Evolutionary conservation across 2,797 vertebrate species (phyloP).

Genomic region (Spinibarbus caldwelli): DNA sequence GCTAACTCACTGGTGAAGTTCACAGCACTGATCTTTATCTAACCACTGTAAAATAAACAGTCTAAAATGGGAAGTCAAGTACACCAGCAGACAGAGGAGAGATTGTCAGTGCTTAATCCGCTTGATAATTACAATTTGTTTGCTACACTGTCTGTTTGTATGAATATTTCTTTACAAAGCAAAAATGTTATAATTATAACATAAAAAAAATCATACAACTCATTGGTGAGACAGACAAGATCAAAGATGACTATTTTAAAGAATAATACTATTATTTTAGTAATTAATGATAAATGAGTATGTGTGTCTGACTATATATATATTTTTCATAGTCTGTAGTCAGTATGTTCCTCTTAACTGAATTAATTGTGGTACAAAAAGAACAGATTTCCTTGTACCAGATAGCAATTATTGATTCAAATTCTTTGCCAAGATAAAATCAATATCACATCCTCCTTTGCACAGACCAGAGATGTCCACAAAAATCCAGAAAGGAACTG

Average conservation of each 20-base stretch:
- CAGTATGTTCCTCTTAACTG: not conserved
- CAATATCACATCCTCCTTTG: not conserved
- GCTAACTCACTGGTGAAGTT: slow-evolving; percentile 11
- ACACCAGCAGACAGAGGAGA: not conserved
- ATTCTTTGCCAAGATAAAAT: slow-evolving; percentile 27
- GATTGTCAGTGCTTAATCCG: not conserved
- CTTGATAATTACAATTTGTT: not conserved
- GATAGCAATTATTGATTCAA: not conserved
- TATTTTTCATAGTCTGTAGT: too few species aligned
- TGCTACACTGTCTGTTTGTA: not conserved
- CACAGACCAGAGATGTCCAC: not conserved
- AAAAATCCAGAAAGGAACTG: not conserved
- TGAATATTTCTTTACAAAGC: too few species aligned
- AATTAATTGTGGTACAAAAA: slow-evolving; percentile 3
- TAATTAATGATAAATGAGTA: too few species aligned
- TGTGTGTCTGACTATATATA: too few species aligned
- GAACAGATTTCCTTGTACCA: not conserved
- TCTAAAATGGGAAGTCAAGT: slow-evolving; percentile 28
- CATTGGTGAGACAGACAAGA: too few species aligned
- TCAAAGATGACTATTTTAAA: too few species aligned
- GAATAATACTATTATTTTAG: too few species aligned
- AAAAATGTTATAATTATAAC: too few species aligned
- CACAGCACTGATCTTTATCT: slow-evolving; percentile 28
- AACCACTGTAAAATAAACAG: slow-evolving; percentile 5
- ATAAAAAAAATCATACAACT: too few species aligned